A percentile compares a stretch with the other conserved stretches of the same genome.
Conservation (phyloP, 1,140 invertebrate species). For the Ephestia elutella region DNA sequence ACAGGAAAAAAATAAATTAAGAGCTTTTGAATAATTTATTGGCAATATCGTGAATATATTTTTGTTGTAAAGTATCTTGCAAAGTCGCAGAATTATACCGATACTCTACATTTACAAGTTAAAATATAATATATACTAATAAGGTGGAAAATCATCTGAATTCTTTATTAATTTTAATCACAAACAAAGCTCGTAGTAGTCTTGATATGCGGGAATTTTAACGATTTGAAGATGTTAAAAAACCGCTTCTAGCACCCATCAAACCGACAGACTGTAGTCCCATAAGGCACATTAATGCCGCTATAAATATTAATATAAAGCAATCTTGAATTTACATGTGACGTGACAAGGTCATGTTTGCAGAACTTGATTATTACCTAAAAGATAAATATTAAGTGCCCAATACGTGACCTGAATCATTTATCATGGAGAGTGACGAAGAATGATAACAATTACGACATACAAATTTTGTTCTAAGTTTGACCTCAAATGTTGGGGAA, state of each 20-base stretch:
- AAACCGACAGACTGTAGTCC: background rate
- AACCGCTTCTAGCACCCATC: constrained; percentile 10
- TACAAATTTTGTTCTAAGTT: background rate
- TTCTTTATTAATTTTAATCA: too few relatives aligned
- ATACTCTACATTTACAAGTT: too few relatives aligned
- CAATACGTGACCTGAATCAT: background rate
- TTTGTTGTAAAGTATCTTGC: too few relatives aligned
- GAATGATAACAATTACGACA: constrained; percentile 5
- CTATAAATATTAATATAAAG: background rate
- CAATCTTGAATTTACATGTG: background rate
- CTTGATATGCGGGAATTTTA: constrained; percentile 7
- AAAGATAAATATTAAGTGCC: background rate
- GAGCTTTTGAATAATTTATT: too few relatives aligned
- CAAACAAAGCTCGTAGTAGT: too few relatives aligned
- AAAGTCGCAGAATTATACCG: too few relatives aligned
- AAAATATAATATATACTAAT: too few relatives aligned
- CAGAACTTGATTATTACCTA: background rate
- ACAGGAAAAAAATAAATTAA: too few relatives aligned
- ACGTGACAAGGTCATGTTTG: constrained; percentile 1
- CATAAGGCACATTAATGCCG: background rate
- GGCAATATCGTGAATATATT: too few relatives aligned
- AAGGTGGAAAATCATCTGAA: too few relatives aligned
- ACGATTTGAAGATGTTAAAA: background rate
- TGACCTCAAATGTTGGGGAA: too few relatives aligned
- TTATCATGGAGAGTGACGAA: constrained; percentile 2